Conservation (phyloP, 2,888 invertebrate genomes). For the Agrotis segetum region DNA sequence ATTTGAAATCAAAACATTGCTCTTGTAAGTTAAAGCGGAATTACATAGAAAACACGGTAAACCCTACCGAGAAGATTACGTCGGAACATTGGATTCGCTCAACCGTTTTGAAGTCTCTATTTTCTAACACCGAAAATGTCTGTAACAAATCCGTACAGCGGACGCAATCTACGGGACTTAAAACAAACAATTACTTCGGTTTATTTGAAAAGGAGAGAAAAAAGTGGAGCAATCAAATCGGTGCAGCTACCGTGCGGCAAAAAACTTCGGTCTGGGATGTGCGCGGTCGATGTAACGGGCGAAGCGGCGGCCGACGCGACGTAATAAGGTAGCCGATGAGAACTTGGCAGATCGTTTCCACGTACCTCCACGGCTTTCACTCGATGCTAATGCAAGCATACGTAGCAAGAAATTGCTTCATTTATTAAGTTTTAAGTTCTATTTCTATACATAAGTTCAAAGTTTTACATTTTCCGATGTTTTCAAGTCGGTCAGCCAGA, state of each 20-base stretch:
- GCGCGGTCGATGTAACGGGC: conserved; percentile 79
- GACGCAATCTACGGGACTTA: conserved; percentile 88
- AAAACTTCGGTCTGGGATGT: conserved; percentile 82
- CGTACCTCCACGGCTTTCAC: conserved; percentile 65
- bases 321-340: conserved; percentile 83
- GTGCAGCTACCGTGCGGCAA: conserved; percentile 87
- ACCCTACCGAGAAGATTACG: conserved; percentile 62
- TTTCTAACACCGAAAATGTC: conserved; percentile 84
- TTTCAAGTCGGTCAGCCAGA: neutral
- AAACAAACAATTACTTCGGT: conserved; percentile 91
- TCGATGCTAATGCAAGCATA: conserved; percentile 59
- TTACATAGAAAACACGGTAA: conserved; percentile 50
- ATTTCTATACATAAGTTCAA: conserved; percentile 2
- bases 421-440: conserved; percentile 34
- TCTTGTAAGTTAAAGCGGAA: conserved; percentile 63
- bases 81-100: conserved; percentile 73
- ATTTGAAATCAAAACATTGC: conserved; percentile 79
- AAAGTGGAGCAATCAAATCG: conserved; percentile 89
- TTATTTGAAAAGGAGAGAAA: conserved; percentile 89
- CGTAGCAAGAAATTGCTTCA: conserved; percentile 67
- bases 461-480: conserved; percentile 15
- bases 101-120: conserved; percentile 87
- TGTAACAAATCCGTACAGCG: conserved; percentile 87
- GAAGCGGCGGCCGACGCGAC: conserved; percentile 68
- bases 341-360: conserved; percentile 72